Base-by-base conservation (phyloP, 2,888 invertebrate genomes). In the Lasioglossum vierecki region DNA sequence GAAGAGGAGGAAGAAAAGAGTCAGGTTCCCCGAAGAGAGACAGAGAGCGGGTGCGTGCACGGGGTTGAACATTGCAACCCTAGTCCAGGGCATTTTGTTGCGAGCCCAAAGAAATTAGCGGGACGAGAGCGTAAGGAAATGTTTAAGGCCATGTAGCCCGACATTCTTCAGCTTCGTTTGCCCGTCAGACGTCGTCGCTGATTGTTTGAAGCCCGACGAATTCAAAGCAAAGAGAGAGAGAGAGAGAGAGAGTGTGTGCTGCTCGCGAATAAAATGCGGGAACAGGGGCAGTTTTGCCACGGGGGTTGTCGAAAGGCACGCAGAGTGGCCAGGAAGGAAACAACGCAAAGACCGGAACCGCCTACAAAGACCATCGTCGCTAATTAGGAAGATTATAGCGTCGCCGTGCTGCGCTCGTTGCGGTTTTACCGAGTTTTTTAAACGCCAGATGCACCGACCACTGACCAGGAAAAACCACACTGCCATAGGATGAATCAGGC, bases 341-440 rank as follows among this genome's bases (percentile, higher is more conserved):
- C 83, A 75, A 73, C 73, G 35, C 81, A 74, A 85, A 87, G 81
- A 80, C 44, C 68, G 78, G 81, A 72, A 79, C 75, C 71, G 81
- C 60, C 81, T 85, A 86, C 87, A 87, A 90, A 91, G 89, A 85
- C 88, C 84, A 86, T 81, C 89, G 88, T 85, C 79, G 90, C 91
- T 91, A 92, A 92, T 92, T 91, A 92, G 91, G 90, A 91, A 91
- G 89, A 90, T 92, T 88, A 88, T 80, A 79, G 60, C 82, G 76
- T 0, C 35, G 39, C 85, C 84, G 77, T 83, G 76, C 80, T 79
- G 79, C 44, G 74, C 80, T 86, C 86, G 87, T 83, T 86, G 84
- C 86, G 84, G 87, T 84, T 76, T 82, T 80, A 30, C 22, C 82
- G 76, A 22, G 85, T 70, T 74, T 91, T 91, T 89, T 87, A 90